Evolutionary conservation across 2,113 vertebrate genomes (phyloP), one percentile per base, ranked within the genome.

Genomic region (Crotalus tigris): DNA sequence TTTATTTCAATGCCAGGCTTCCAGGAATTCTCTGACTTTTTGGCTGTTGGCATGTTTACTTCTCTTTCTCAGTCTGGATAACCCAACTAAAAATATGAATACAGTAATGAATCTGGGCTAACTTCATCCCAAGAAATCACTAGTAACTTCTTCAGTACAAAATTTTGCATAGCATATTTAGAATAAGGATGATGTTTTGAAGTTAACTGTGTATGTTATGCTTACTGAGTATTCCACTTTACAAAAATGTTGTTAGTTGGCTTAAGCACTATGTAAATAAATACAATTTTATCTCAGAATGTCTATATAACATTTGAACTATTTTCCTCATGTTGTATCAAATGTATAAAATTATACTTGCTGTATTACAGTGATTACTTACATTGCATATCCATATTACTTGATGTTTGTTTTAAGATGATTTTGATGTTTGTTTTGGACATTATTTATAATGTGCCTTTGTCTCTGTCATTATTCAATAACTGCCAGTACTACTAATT

Each of bases 291-390:
- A 19, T 59, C 51, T 75, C 33, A 24, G 95, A 91, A n/a, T 93
- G 95, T 93, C 94, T 55, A 23, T 64, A 44, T 85, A 46, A 89
- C 33, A 59, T 92, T 58, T 85, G 33, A 53, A 64, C 29, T 92
- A 92, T 49, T 86, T 23, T 87, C 51, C 33, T 85, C 87, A 86
- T 64, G 58, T 90, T 92, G 92, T 93, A 96, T 91, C 92, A 95
- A 90, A 95, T 96, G 81, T 96, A 95, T 3, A 95, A 33, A 95
- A 58, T 92, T 59, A 96, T 51, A 91, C 39, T 93, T 96, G 93
- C 91, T 93, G 91, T 94, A 96, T 96, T 94, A 95, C 96, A 96
- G 94, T 96, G 95, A 92, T 95, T 95, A 93, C 89, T 91, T 93
- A 92, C 92, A 91, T 93, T 95, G 89, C 39, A 26, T 95, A 96